These are phyloP conservation scores for Melinaea marsaeus DNA, from an alignment of 2,888 invertebrate genomes.

Conservation along the genomic window DNA sequence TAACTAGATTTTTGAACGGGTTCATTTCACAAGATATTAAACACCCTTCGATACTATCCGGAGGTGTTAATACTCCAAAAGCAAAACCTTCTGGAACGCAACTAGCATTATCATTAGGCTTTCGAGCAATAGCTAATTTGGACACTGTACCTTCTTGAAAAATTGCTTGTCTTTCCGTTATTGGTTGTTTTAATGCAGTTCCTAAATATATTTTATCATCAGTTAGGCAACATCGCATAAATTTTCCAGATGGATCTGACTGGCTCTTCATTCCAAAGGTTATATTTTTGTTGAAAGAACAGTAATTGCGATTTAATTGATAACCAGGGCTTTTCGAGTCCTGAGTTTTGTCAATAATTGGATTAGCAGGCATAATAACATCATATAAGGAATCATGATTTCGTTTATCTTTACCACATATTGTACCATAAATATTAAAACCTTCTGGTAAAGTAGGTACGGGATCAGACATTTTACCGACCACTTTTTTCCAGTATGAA, in stretches of 20 bases:
- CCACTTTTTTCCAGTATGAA: slow-evolving; percentile 58
- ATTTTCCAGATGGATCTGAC: slow-evolving; percentile 14
- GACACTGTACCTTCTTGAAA: slow-evolving; percentile 49
- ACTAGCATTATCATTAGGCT: slow-evolving; percentile 69
- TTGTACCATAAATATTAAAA: slow-evolving; percentile 46
- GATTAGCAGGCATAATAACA: slow-evolving; percentile 56
- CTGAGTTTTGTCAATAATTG: slow-evolving; percentile 52
- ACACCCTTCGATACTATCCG: slow-evolving; percentile 67
- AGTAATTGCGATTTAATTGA: slow-evolving; percentile 53
- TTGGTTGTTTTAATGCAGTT: slow-evolving; percentile 46
- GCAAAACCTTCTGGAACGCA: slow-evolving; percentile 62
- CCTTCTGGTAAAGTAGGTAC: slow-evolving; percentile 60
- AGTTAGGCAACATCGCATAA: slow-evolving; percentile 56
- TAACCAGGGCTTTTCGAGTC: slow-evolving; percentile 43
- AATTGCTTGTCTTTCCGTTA: slow-evolving; percentile 63
- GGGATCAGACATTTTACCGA: slow-evolving; percentile 51
- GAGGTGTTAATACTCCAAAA: slow-evolving; percentile 64
- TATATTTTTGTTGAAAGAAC: slow-evolving; percentile 54
- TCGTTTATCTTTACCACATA: slow-evolving; percentile 51
- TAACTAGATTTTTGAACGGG: slow-evolving; percentile 55
- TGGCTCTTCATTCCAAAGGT: slow-evolving; percentile 56
- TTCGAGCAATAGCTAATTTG: slow-evolving; percentile 55
- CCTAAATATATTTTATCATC: slow-evolving; percentile 56
- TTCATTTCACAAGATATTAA: slow-evolving; percentile 53
- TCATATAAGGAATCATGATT: slow-evolving; percentile 53